Evolutionary conservation across 1,140 invertebrate genomes (phyloP).

Genomic region (Lepidurus arcticus): DNA sequence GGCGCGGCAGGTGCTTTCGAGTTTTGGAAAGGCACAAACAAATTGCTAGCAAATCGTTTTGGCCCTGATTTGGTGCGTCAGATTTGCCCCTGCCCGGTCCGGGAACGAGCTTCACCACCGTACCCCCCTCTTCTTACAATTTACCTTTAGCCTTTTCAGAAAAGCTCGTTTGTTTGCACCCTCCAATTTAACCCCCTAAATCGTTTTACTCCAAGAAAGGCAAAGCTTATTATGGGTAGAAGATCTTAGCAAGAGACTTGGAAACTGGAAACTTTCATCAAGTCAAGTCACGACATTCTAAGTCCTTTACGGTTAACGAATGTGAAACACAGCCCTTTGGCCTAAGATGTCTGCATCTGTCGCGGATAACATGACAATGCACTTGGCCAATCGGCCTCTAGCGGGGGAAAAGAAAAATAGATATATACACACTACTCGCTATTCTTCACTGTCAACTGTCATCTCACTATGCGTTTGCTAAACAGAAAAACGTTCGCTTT

Average conservation of each 20-base stretch:
- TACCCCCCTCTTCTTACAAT: not conserved
- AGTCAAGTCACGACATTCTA: not conserved
- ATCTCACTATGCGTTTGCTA: not conserved
- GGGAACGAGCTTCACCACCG: not conserved
- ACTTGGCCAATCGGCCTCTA: slow-evolving; percentile 5
- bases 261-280: not conserved
- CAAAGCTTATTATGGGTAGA: not conserved
- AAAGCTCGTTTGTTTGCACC: not conserved
- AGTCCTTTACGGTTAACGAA: slow-evolving; percentile 5
- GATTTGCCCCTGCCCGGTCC: not conserved
- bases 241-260: not conserved
- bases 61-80: slow-evolving; percentile 10
- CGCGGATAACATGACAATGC: slow-evolving; percentile 13
- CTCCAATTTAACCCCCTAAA: not conserved
- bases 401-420: not conserved
- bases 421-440: not conserved
- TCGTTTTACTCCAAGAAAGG: not conserved
- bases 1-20: not conserved
- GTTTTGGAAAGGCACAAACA: not conserved
- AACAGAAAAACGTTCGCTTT: not conserved
- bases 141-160: too few species aligned
- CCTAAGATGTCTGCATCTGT: slow-evolving; percentile 14
- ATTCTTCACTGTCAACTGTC: slow-evolving; percentile 4
- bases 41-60: slow-evolving; percentile 15
- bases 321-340: slow-evolving; percentile 10